Evolutionary conservation across 2,113 vertebrate genomes (phyloP), one percentile per base, ranked within the genome.

Genomic region (Ophthalmotilapia sp.): DNA sequence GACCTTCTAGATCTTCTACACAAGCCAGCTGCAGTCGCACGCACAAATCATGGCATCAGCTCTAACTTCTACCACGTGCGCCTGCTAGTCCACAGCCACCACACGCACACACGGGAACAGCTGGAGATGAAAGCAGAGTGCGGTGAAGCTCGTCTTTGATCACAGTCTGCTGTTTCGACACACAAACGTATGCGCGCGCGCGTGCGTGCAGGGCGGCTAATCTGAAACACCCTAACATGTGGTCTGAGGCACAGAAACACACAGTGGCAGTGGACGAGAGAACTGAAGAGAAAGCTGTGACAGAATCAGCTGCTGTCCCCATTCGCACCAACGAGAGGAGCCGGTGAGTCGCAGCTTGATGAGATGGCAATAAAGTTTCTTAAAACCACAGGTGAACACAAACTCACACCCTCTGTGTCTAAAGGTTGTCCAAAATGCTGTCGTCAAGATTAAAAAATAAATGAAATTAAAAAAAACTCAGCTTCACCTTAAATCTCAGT

Each of bases 51-150:
- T 4, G 26, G 15, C 70, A 58, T 56, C 80, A 80, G 26, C 26
- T 53, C n/a, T 21, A 80, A 73, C 45, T 26, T 73, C 15, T 26
- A 80, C 73, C 86, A 70, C 38, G 9, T 79, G 77, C 17, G 5
- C 17, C 23, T 56, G 40, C 33, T 45, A 12, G 26, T 82, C 79
- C 42, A 38, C 65, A 79, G 23, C 29, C 53, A 45, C 70, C 56
- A 51, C 70, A 58, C n/a, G 7, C 33, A 36, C 19, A 49, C 47
- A 81, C 6, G 7, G 7, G 7, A 85, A 62, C 83, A 86, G 88
- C 83, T 86, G 65, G 81, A 88, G 79, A 86, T 90, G 65, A 92
- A 86, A 82, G 86, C 23, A 40, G 42, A 29, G 23, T 54, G 83
- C 29, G 90, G 83, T 42, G n/a, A 60, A 60, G 47, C 77, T 82